Conservation (phyloP, 2,797 vertebrate genomes). For the Syngnathus rostellatus region DNA sequence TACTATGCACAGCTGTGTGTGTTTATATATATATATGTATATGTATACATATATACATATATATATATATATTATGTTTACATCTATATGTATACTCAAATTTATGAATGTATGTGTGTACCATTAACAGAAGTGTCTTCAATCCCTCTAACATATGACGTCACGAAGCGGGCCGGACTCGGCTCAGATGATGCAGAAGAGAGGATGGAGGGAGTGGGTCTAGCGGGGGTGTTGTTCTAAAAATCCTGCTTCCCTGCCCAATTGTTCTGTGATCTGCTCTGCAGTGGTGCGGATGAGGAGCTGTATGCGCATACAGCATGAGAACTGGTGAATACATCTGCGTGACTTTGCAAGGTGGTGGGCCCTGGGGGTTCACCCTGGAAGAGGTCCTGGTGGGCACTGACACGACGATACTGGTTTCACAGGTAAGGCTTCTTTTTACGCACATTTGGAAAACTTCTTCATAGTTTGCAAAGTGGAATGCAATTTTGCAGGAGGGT, state of each 20-base stretch:
- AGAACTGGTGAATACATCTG: slow-evolving; percentile 89
- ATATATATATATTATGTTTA: too few relatives aligned
- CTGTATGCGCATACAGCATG: slow-evolving; percentile 67
- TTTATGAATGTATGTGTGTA: too few relatives aligned
- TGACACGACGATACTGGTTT: slow-evolving; percentile 76
- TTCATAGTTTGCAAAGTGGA: background rate
- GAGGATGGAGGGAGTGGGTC: slow-evolving; percentile 26
- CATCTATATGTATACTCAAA: too few relatives aligned
- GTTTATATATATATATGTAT: too few relatives aligned
- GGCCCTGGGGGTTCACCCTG: slow-evolving; percentile 91
- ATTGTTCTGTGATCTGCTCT: slow-evolving; percentile 23
- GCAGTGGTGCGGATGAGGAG: slow-evolving; percentile 39
- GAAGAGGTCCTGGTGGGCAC: slow-evolving; percentile 76
- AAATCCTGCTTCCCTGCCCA: slow-evolving; percentile 36
- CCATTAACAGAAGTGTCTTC: too few relatives aligned
- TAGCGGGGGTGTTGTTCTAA: slow-evolving; percentile 21
- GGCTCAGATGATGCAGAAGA: slow-evolving; percentile 50
- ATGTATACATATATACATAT: too few relatives aligned
- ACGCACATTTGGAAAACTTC: background rate
- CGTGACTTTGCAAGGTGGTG: slow-evolving; percentile 83
- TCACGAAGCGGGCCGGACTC: slow-evolving; percentile 56
- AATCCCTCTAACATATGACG: slow-evolving; percentile 47
- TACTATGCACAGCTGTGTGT: too few relatives aligned
- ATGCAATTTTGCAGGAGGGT: background rate
- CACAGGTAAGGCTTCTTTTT: slow-evolving; percentile 72